Evolutionary conservation across 2,888 invertebrate species (phyloP).

Genomic region (Euzophera pinguis): DNA sequence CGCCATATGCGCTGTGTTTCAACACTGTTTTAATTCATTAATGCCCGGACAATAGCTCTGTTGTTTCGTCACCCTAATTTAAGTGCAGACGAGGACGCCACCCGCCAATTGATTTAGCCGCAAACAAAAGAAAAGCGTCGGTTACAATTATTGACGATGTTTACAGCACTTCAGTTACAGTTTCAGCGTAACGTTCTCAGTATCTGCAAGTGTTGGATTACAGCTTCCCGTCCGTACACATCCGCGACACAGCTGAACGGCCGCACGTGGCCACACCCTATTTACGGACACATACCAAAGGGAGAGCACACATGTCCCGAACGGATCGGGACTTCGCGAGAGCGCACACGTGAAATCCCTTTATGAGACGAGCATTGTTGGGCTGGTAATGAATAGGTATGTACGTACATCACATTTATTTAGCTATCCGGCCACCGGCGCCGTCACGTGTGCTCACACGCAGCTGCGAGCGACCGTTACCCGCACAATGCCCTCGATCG

Average conservation of each 20-base stretch:
- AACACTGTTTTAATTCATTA: conserved; percentile 75
- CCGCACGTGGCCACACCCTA: conserved; percentile 79
- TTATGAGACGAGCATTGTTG: conserved; percentile 76
- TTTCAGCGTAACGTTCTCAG: conserved; percentile 50
- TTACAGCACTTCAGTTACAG: conserved; percentile 35
- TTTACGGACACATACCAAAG: conserved; percentile 76
- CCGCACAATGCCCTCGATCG: conserved; percentile 79
- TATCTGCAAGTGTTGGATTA: conserved; percentile 72
- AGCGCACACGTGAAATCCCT: conserved; percentile 78
- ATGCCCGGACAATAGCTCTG: conserved; percentile 54
- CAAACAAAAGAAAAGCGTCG: conserved; percentile 13
- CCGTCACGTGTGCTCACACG: conserved; percentile 73
- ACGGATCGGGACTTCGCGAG: conserved; percentile 76
- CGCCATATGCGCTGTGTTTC: conserved; percentile 69
- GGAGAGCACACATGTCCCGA: conserved; percentile 78
- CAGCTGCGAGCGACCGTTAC: conserved; percentile 79
- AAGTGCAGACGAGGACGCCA: conserved; percentile 24
- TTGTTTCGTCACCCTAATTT: conserved; percentile 50
- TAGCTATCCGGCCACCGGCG: conserved; percentile 77
- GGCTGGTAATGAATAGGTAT: conserved; percentile 74
- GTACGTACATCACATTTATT: conserved; percentile 72
- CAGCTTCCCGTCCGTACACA: conserved; percentile 74
- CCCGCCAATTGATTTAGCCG: conserved; percentile 16
- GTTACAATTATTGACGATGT: conserved; percentile 22
- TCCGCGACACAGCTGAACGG: conserved; percentile 77